Evolutionary conservation across 2,888 invertebrate genomes (phyloP), one percentile per base, ranked within the genome.

Genomic region (Pyrrhosoma nymphula): DNA sequence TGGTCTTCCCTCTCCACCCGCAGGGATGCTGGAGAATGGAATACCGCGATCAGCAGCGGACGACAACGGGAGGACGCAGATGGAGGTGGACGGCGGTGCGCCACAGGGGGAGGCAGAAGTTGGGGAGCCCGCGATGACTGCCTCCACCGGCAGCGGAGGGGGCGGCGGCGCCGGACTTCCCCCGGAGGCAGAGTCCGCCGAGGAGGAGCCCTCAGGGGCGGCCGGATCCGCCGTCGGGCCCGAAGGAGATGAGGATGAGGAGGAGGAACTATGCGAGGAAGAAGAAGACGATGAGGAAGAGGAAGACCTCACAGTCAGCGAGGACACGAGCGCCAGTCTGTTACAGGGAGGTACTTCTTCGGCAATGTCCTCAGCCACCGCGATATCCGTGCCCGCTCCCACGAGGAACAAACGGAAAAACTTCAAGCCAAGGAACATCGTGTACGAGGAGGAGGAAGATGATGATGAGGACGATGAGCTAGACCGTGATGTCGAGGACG

Each of bases 381-480:
- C 96, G 20, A 95, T 95, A 96, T 96, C 96, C 96, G 16, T 88
- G 26, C 95, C 96, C 88, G 95, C 95, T 96, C 98, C 98, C 96
- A 98, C 98, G 97, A 97, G 98, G 96, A 98, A 98, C 97, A 98
- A 98, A 96, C 97, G 98, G 96, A 98, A 98, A 97, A 98, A 98
- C 97, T 98, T 98, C 97, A 98, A 98, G 96, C 98, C 98, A 0
- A 97, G 98, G 96, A 98, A 98, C 97, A 98, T 98, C 3, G 96
- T 96, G 95, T 96, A 96, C 95, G 96, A 96, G 26, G 96, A 96
- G 95, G 96, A 96, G 90, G 96, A 96, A 55, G 96, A 96, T n/a
- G 96, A 96, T 95, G 96, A 96, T 63, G 96, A 96, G 60, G 96
- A 96, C 90, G 96, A 96, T 20, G 96, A 96, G 55, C 96, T 96